phyloP scores from a whole-genome alignment of 1,140 invertebrate species.

The Epicauta chinensis region DNA sequence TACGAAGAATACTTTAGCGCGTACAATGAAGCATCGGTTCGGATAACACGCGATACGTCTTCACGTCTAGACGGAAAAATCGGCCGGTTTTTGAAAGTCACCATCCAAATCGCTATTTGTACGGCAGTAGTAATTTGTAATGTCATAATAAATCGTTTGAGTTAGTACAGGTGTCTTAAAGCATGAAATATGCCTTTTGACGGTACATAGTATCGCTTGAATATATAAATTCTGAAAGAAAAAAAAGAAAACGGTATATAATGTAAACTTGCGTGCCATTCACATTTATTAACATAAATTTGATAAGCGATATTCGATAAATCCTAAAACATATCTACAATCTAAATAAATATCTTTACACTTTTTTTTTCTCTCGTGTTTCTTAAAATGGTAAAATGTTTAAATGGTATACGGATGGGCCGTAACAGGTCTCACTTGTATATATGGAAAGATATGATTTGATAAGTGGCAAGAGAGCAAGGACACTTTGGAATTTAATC shows the following conservation, averaged over 20 bases:
- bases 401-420: slow-evolving; percentile 6
- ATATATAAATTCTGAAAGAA: slow-evolving; percentile 12
- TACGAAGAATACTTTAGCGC: too few relatives aligned
- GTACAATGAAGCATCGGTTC: too few relatives aligned
- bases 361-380: slow-evolving; percentile 14
- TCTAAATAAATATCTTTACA: slow-evolving; percentile 29
- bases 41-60: too few relatives aligned
- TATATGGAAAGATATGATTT: slow-evolving; percentile 24
- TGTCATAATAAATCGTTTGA: slow-evolving; percentile 1
- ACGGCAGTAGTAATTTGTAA: not conserved
- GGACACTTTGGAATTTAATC: slow-evolving; percentile 30
- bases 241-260: slow-evolving; percentile 16
- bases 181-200: slow-evolving; percentile 2
- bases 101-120: too few relatives aligned
- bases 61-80: too few relatives aligned
- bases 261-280: slow-evolving; percentile 27
- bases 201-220: slow-evolving; percentile 1
- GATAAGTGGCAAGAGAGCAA: slow-evolving; percentile 21
- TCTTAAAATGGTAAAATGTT: not conserved
- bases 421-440: slow-evolving; percentile 18
- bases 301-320: slow-evolving; percentile 29
- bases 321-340: slow-evolving; percentile 24
- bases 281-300: slow-evolving; percentile 28
- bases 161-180: not conserved
- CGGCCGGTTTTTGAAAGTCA: too few relatives aligned